Evolutionary conservation across 2,888 invertebrate genomes (phyloP).

Genomic region (Eupithecia pulchellata): DNA sequence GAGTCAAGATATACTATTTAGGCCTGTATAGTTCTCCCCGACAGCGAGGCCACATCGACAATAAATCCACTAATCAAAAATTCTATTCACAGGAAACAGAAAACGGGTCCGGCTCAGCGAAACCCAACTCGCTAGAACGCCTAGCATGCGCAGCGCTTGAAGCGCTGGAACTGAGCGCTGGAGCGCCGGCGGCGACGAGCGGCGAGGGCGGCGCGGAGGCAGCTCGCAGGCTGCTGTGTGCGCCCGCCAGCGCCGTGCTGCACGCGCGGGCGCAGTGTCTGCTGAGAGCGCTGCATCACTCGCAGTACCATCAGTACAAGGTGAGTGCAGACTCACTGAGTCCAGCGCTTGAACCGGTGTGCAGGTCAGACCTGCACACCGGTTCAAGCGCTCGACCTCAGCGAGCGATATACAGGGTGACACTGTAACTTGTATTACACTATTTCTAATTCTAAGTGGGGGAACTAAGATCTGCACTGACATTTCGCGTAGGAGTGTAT

Average conservation of each 20-base stretch:
- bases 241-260: slow-evolving; percentile 73
- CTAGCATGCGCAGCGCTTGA: slow-evolving; percentile 79
- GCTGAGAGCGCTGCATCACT: slow-evolving; percentile 91
- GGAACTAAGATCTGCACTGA: no score
- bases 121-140: slow-evolving; percentile 76
- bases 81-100: slow-evolving; percentile 63
- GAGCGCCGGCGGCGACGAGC: slow-evolving; percentile 54
- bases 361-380: no score
- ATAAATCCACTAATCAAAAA: not conserved
- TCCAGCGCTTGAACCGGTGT: no score
- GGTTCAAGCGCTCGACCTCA: no score
- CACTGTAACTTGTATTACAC: no score
- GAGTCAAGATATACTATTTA: slow-evolving; percentile 35
- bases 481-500: no score
- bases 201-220: slow-evolving; percentile 70
- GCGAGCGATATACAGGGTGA: no score
- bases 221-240: slow-evolving; percentile 72
- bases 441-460: no score
- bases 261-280: slow-evolving; percentile 90
- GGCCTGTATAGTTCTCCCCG: not conserved
- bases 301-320: slow-evolving; percentile 94
- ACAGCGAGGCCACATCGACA: not conserved
- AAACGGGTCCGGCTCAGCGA: slow-evolving; percentile 61
- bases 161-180: slow-evolving; percentile 71
- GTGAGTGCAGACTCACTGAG: no score